Conservation (phyloP, 1,140 invertebrate species). For the Aphelenchoides fujianensis region DNA sequence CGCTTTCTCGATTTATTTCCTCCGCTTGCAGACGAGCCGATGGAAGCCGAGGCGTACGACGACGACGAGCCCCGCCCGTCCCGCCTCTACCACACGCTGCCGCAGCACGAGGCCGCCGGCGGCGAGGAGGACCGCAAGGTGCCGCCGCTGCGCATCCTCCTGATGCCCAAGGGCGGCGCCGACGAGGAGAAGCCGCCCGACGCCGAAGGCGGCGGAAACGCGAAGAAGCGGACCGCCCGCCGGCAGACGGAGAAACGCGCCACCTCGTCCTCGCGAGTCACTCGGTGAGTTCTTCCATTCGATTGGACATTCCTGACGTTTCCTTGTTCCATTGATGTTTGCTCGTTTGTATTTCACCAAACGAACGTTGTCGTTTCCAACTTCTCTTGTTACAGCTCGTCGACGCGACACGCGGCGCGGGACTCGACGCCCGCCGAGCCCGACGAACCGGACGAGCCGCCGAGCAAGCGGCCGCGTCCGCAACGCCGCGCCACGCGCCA, state of each 20-base stretch:
- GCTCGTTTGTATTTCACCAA: neutral
- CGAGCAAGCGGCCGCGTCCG: neutral
- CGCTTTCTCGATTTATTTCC: too few relatives aligned
- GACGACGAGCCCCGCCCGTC: neutral
- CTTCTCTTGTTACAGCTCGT: neutral
- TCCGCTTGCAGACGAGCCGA: neutral
- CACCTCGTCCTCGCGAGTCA: neutral
- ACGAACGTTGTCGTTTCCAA: neutral
- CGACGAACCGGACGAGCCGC: neutral
- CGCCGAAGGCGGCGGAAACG: neutral
- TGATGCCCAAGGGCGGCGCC: neutral
- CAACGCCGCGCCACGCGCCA: neutral
- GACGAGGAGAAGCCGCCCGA: neutral
- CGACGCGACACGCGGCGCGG: neutral
- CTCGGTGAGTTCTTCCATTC: neutral
- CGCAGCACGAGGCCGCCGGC: neutral
- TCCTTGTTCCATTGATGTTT: too few relatives aligned
- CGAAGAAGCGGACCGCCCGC: neutral
- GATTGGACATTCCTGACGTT: too few relatives aligned
- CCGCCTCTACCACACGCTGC: neutral
- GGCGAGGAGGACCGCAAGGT: conserved; percentile 6
- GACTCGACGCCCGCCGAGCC: neutral
- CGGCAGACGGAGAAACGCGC: neutral
- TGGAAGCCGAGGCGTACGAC: neutral
- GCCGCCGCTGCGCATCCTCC: conserved; percentile 1